A percentile compares a stretch with the other conserved stretches of the same genome.
These are phyloP conservation scores for Hesperia comma DNA, from an alignment of 2,888 invertebrate genomes.

Conservation along the genomic window DNA sequence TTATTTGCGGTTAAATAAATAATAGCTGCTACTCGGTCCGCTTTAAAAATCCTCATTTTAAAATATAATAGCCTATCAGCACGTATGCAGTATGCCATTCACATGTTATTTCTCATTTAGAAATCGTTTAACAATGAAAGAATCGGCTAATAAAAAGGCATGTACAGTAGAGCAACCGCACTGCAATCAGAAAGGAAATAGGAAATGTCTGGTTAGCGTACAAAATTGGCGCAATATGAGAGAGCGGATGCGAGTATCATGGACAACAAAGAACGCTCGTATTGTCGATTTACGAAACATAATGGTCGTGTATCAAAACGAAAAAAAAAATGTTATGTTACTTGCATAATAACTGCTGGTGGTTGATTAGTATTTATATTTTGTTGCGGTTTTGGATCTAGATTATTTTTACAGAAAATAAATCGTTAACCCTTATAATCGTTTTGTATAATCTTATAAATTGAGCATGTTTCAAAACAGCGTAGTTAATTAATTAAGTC, in stretches of 20 bases:
- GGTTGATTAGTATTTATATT: not conserved
- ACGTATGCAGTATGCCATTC: not conserved
- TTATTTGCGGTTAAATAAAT: too few relatives aligned
- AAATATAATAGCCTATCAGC: constrained; percentile 1
- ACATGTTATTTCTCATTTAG: constrained; percentile 13
- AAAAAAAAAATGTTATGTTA: constrained; percentile 30
- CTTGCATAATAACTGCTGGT: constrained; percentile 28
- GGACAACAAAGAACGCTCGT: constrained; percentile 37
- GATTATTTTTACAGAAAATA: not conserved
- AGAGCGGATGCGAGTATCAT: constrained; percentile 26
- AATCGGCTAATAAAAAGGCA: constrained; percentile 14
- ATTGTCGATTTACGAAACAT: constrained; percentile 37
- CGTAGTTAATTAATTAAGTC: too few relatives aligned
- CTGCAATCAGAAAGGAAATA: constrained; percentile 59
- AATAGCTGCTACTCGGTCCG: too few relatives aligned
- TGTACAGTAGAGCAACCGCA: constrained; percentile 44
- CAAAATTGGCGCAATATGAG: constrained; percentile 41
- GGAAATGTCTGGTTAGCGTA: constrained; percentile 58
- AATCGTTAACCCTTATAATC: too few relatives aligned
- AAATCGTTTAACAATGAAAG: constrained; percentile 15
- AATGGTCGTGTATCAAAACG: constrained; percentile 26
- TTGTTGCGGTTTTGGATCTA: too few relatives aligned
- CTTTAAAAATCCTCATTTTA: too few relatives aligned
- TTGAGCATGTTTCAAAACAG: too few relatives aligned
- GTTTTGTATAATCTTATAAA: too few relatives aligned